Evolutionary conservation across 2,888 invertebrate species (phyloP), one percentile per base, ranked within the genome.

Genomic region (Villa cingulata): DNA sequence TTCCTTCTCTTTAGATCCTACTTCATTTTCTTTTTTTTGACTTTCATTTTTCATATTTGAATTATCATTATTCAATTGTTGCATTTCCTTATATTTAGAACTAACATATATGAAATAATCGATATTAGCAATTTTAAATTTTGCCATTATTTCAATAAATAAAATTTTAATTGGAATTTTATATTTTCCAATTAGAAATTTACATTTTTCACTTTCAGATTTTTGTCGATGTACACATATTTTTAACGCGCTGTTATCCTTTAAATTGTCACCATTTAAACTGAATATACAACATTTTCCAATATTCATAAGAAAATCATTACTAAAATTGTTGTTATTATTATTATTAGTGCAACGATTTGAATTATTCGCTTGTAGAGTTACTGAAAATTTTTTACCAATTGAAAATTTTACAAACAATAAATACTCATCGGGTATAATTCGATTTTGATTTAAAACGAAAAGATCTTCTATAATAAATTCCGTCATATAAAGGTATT

Each of bases 341-440:
- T 56, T 7, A 41, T 19, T 41, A 27, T 27, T 16, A 37, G 12
- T 7, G 20, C 34, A 41, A 37, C 38, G 14, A 10, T 65, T 65
- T 39, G 60, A 64, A 52, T 68, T 65, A 3, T 61, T 58, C 52
- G 67, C 65, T 51, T 66, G 66, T 42, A 68, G 58, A 5, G 55
- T 60, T 2, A 67, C 56, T 46, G 59, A 66, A 1, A 68, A 63
- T 48, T 57, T 61, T 4, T 65, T 63, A 2, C 65, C 63, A 51
- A 68, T 67, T 3, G 63, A 57, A 37, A 68, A 45, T 52, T 68
- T 66, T 32, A 62, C 63, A 53, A 66, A 68, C 7, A 64, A 63
- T 2, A 65, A 65, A 52, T 65, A 68, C 44, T 68, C 67, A 36
- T 65, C 66, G 9, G 68, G 68, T 16, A 66, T 68, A 51, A 68